These are phyloP conservation scores for Corvus hawaiiensis DNA, from an alignment of 2,113 vertebrate genomes.

Conservation along the genomic window DNA sequence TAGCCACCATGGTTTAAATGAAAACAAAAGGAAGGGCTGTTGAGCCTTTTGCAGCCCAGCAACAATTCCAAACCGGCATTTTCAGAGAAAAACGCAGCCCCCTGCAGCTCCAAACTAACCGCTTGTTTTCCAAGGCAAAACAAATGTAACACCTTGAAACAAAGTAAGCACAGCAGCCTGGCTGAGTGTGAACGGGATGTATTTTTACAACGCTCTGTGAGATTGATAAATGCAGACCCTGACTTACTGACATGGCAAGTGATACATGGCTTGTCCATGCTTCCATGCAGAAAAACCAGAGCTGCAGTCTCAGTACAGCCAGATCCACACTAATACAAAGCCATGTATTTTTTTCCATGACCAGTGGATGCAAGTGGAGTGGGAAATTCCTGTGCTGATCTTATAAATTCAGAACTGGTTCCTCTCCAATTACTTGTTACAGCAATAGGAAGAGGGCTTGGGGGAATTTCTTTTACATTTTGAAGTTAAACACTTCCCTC, in stretches of 20 bases:
- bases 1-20: rapidly evolving
- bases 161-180: background rate
- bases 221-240: background rate
- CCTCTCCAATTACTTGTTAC: background rate
- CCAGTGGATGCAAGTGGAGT: background rate
- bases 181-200: rapidly evolving
- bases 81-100: background rate
- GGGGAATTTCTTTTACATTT: background rate
- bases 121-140: background rate
- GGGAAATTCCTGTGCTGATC: background rate
- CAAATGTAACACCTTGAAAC: background rate
- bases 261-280: background rate
- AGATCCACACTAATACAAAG: background rate
- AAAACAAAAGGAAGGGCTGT: too few relatives aligned
- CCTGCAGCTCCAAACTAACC: background rate
- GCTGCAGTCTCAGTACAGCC: background rate
- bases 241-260: background rate
- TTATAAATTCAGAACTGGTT: background rate
- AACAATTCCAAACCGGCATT: background rate
- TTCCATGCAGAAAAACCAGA: background rate
- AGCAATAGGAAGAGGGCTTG: background rate
- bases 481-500: background rate
- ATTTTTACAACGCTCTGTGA: background rate
- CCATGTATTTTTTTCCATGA: background rate
- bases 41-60: background rate